Base-by-base conservation (phyloP, 2,888 invertebrate species). In the Hyles lineata region DNA sequence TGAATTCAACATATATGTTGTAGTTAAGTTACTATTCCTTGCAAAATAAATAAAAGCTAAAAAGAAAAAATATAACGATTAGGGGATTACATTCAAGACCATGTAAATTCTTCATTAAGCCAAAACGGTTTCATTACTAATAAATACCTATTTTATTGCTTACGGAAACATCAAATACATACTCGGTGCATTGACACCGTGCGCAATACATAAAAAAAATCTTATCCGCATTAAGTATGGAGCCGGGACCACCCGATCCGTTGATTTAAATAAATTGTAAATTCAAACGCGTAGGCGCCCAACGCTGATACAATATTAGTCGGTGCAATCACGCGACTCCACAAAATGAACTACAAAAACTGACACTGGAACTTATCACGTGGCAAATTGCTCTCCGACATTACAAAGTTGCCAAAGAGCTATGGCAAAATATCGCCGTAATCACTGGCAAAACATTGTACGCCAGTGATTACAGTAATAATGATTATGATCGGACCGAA, bases 401-500 rank as follows among this genome's bases (percentile, higher is more conserved):
- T n/a, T 55, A 17, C 55, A 55, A 55, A n/a, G 55, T 55, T 55
- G 55, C 55, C 55, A 55, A 55, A 55, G 52, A 52, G n/a, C 55
- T 55, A 55, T 55, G 55, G 55, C 55, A 55, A 43, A 43, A 43
- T 43, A 11, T 43, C 3, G 43, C 43, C 43, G 43, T 43, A 43
- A 43, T 35, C 35, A 43, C 11, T 21, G 63, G 63, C 43, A 63
- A 67, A 67, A 67, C 23, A 43, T 67, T 78, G 77, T 79, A 78
- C 77, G 78, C 76, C 78, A 77, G 79, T 81, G 80, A 86, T 85
- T 83, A 85, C 77, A n/a, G 55, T 19, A 74, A 77, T 87, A 85
- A 87, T 88, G 78, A 82, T 80, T 80, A 85, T 85, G 87, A 88
- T 88, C 83, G 84, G 80, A 76, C 77, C 77, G 79, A 83, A 83